Conservation (phyloP, 2,888 invertebrate genomes). For the Rugalucina vietnamica region DNA sequence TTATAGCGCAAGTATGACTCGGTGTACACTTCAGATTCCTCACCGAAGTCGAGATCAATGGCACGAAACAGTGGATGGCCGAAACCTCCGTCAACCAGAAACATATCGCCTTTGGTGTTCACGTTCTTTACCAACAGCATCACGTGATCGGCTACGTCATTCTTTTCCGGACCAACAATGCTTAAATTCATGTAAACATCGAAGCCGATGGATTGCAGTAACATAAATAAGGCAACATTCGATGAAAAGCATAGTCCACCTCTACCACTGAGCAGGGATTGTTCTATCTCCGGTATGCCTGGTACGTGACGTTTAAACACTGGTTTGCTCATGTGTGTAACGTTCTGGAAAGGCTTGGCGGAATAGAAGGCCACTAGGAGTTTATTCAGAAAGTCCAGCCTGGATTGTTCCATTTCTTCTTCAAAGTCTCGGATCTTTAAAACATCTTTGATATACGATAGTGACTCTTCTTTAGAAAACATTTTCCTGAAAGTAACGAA, state of each 20-base stretch:
- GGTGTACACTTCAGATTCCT: not conserved
- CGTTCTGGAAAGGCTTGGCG: not conserved
- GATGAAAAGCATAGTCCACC: not conserved
- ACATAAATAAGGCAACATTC: not conserved
- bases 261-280: not conserved
- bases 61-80: not conserved
- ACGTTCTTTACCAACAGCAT: not conserved
- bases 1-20: not conserved
- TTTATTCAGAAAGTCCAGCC: not conserved
- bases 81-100: not conserved
- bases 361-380: not conserved
- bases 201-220: not conserved
- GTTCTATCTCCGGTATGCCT: not conserved
- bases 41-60: not conserved
- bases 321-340: not conserved
- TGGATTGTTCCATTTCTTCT: not conserved
- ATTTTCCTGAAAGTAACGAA: no score
- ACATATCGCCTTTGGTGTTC: not conserved
- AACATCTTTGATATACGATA: not conserved
- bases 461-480: not conserved
- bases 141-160: not conserved
- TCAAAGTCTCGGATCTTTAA: not conserved
- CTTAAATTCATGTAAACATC: not conserved
- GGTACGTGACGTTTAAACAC: not conserved
- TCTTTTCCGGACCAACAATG: not conserved